A percentile compares a stretch with the other conserved stretches of the same genome.
These are phyloP conservation scores for Chiloscyllium plagiosum DNA, from an alignment of 2,113 vertebrate genomes.

Conservation along the genomic window DNA sequence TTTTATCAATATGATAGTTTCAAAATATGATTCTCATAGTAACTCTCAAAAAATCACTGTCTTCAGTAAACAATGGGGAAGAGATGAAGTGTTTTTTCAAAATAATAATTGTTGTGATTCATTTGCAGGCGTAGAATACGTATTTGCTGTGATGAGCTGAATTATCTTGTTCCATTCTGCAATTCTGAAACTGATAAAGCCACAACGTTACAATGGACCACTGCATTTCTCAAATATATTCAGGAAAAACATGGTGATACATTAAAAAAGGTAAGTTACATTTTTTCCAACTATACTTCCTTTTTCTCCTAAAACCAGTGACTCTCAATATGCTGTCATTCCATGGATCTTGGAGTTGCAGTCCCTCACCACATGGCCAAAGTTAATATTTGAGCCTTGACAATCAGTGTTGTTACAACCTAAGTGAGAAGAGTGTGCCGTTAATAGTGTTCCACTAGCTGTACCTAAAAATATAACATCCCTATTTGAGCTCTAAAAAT, in stretches of 20 bases:
- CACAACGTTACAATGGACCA: slow-evolving; percentile 83
- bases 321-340: background rate
- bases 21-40: background rate
- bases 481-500: too few relatives aligned
- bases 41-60: background rate
- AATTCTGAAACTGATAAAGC: slow-evolving; percentile 74
- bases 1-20: background rate
- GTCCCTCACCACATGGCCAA: background rate
- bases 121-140: slow-evolving; percentile 75
- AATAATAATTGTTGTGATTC: background rate
- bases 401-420: background rate
- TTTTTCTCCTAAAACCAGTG: background rate
- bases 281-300: background rate
- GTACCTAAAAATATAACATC: too few relatives aligned
- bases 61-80: background rate
- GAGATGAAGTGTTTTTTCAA: background rate
- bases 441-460: too few relatives aligned
- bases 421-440: too few relatives aligned
- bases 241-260: slow-evolving; percentile 70
- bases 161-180: slow-evolving; percentile 82
- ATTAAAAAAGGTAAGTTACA: slow-evolving; percentile 69
- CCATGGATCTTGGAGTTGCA: background rate
- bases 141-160: slow-evolving; percentile 82
- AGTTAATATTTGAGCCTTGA: background rate
- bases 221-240: slow-evolving; percentile 79